Percentiles rank a stretch among this genome's conserved stretches.
These are phyloP conservation scores for Andrena trimmerana DNA, from an alignment of 2,888 invertebrate species.

Conservation along the genomic window DNA sequence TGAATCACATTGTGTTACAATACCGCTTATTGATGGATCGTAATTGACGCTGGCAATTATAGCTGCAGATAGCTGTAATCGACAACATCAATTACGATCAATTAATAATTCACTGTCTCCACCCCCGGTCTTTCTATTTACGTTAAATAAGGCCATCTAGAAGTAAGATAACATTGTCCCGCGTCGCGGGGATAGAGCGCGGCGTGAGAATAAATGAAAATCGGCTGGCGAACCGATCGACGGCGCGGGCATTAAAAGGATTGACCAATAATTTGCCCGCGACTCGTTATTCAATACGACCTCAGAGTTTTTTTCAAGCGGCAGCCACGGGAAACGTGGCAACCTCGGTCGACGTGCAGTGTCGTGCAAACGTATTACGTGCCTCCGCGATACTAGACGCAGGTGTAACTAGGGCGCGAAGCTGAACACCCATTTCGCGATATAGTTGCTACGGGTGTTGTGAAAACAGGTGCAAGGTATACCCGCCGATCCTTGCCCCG, in stretches of 20 bases:
- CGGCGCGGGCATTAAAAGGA: conserved; percentile 25
- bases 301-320: conserved; percentile 57
- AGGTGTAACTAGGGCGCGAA: conserved; percentile 81
- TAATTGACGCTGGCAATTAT: neutral
- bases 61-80: neutral
- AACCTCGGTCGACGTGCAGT: conserved; percentile 63
- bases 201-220: conserved; percentile 17
- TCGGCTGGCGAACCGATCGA: conserved; percentile 11
- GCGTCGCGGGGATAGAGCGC: neutral
- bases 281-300: conserved; percentile 56
- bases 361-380: conserved; percentile 65
- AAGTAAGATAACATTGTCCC: conserved; percentile 10
- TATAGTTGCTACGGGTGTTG: conserved; percentile 53
- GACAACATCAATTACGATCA: neutral
- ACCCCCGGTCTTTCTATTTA: neutral
- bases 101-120: neutral
- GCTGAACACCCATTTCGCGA: conserved; percentile 71
- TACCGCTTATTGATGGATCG: neutral
- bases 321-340: conserved; percentile 62
- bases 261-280: conserved; percentile 45
- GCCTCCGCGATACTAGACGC: conserved; percentile 63
- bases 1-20: neutral
- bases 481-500: conserved; percentile 30
- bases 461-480: conserved; percentile 63
- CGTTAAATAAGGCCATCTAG: neutral